Evolutionary conservation across 2,113 vertebrate genomes (phyloP).

Genomic region (human (Homo sapiens)): GRCh38 chr6:109901001-109901500

Average conservation of each 20-base stretch:
- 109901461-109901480: constrained; percentile 37
- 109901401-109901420: constrained; percentile 49
- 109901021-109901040: background rate
- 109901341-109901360: constrained; percentile 47
- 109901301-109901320: constrained; percentile 71
- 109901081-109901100: background rate
- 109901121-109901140: constrained; percentile 25
- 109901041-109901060: background rate
- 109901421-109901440: constrained; percentile 59
- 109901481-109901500: background rate
- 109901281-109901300: constrained; percentile 52
- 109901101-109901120: background rate
- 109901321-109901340: constrained; percentile 79
- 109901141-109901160: background rate
- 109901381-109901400: constrained; percentile 61
- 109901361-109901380: constrained; percentile 75
- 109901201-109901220: background rate
- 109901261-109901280: constrained; percentile 69
- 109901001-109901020: background rate
- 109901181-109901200: background rate
- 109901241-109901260: constrained; percentile 45
- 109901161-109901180: constrained; percentile 1
- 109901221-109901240: constrained; percentile 1
- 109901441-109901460: constrained; percentile 61
- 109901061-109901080: background rate